phyloP scores from a whole-genome alignment of 1,140 invertebrate species.

The Pseudomyrmex pallidus region DNA sequence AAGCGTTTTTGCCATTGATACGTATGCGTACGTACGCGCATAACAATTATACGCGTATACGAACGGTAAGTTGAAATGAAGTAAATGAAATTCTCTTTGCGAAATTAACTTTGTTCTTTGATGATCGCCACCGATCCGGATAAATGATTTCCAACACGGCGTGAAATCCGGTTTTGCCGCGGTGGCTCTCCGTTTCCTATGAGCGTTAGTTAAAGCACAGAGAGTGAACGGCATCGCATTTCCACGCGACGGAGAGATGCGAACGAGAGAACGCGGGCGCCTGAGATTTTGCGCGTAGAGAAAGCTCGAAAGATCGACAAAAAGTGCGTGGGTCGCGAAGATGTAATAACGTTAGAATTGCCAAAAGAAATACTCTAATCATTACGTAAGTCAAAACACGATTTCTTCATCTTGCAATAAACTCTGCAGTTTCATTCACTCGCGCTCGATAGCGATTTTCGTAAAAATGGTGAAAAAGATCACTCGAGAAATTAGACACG shows the following conservation, averaged over 20 bases:
- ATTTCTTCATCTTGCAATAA: not conserved
- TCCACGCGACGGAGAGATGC: not conserved
- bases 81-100: slow-evolving; percentile 34
- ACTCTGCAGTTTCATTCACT: not conserved
- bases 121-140: slow-evolving; percentile 9
- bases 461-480: not conserved
- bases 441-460: not conserved
- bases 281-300: not conserved
- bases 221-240: slow-evolving; percentile 28
- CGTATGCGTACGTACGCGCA: not conserved
- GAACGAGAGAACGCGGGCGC: not conserved
- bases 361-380: slow-evolving; percentile 26
- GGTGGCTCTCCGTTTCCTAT: slow-evolving; percentile 10
- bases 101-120: slow-evolving; percentile 8
- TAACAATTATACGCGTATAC: not conserved
- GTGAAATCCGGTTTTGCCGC: slow-evolving; percentile 33
- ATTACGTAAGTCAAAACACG: slow-evolving; percentile 8
- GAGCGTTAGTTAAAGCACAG: not conserved
- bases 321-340: slow-evolving; percentile 1
- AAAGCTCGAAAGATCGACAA: not conserved
- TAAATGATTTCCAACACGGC: slow-evolving; percentile 31
- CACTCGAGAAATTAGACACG: not conserved
- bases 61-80: slow-evolving; percentile 24
- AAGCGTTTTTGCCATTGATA: not conserved
- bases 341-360: slow-evolving; percentile 4